Base-by-base conservation (phyloP, 2,797 vertebrate species). In the Sternotherus odoratus region DNA sequence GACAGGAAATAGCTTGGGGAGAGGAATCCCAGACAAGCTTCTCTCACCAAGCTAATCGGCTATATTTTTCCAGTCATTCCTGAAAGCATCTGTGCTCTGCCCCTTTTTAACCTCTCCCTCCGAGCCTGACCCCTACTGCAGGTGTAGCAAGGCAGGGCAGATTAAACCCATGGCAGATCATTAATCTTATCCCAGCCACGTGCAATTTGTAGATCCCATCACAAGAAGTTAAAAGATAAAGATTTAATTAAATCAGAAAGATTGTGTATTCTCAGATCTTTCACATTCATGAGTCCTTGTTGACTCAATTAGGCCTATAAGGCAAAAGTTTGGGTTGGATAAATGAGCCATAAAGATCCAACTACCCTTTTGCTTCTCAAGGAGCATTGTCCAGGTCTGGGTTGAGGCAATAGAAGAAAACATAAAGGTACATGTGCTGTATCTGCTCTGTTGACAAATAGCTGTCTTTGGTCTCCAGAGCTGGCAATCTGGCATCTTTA, bases 371-470 rank as follows among this genome's bases (percentile, higher is more conserved):
- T 43, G 43, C 43, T 43, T 43, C 43, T 43, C 43, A 43, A 8
- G 43, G 43, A 43, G 43, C 43, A 43, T 43, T 43, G 43, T 43
- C 43, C 43, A 43, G 43, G 43, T 8, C 43, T 43, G 43, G 43
- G 43, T 8, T 43, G 43, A 43, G 43, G 43, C 43, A 43, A 43
- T 43, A 43, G 43, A 43, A 43, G 43, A 43, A 43, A 43, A 43
- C 43, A 43, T 46, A 39, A 11, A 33, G 50, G 13, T 8, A 43
- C 5, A 8, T 3, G 1, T 21, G 60, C 72, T 26, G 17, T 43
- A 0, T 1, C 1, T 66, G 78, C 63, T 6, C 43, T 8, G 6
- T 46, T 39, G 33, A 48, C 46, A 43, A 0, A 2, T 0, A 46
- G 46, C 39, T 26, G 39, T 12, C 69, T 46, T 74, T 16, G 6